A percentile compares a stretch with the other conserved stretches of the same genome.
phyloP scores from a whole-genome alignment of 2,113 vertebrate genomes.

The Neolamprologus fasciatus region DNA sequence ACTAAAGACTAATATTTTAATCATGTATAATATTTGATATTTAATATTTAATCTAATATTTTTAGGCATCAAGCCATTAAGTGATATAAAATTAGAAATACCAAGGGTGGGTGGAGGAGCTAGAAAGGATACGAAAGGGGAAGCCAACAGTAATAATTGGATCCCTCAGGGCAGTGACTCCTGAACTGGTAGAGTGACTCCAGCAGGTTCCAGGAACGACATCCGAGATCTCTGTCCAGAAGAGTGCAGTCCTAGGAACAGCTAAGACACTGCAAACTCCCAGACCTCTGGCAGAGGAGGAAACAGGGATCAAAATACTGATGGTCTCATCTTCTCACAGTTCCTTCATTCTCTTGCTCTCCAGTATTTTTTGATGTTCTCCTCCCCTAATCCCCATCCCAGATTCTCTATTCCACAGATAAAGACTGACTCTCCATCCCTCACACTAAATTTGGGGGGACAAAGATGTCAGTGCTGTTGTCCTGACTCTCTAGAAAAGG shows the following conservation, averaged over 20 bases:
- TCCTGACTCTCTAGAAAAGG: not conserved
- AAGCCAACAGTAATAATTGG: not conserved
- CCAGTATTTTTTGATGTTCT: not conserved
- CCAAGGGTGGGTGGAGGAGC: not conserved
- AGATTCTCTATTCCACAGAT: not conserved
- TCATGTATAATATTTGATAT: not conserved
- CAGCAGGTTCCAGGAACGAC: not conserved
- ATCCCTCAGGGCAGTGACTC: not conserved
- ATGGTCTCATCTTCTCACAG: not conserved
- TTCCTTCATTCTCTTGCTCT: not conserved
- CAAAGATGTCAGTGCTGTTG: not conserved
- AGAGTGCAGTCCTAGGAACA: not conserved
- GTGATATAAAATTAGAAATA: not conserved
- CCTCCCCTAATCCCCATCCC: not conserved
- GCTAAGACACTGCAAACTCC: not conserved
- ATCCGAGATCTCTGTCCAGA: not conserved
- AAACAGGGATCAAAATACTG: not conserved
- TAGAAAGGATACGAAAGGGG: not conserved
- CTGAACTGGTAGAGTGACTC: not conserved
- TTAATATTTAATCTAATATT: not conserved
- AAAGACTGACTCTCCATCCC: not conserved
- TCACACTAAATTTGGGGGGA: not conserved
- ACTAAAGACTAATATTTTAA: not conserved
- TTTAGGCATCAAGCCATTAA: not conserved
- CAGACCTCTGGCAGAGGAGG: not conserved